phyloP scores from a whole-genome alignment of 2,113 vertebrate species.

The Hyperoodon ampullatus region DNA sequence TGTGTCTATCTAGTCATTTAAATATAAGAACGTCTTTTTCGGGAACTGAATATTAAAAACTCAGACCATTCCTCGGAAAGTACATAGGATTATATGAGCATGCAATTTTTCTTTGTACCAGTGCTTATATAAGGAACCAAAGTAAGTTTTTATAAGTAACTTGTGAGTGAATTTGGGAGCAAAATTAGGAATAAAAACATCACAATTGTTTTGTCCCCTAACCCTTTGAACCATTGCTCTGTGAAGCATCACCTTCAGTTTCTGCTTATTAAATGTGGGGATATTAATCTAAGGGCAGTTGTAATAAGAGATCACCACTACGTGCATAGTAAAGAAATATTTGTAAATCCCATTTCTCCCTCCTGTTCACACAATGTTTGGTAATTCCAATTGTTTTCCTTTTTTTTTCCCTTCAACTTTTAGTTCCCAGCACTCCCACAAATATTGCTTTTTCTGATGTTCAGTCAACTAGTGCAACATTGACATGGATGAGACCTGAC shows the following conservation, averaged over 20 bases:
- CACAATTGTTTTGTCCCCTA: background rate
- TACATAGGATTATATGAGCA: background rate
- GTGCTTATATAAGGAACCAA: background rate
- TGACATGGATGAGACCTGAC: constrained; percentile 91
- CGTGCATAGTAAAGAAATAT: background rate
- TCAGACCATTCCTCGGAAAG: background rate
- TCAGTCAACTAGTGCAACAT: constrained; percentile 90
- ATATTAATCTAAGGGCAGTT: background rate
- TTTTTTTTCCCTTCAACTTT: constrained; percentile 66
- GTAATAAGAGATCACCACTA: background rate
- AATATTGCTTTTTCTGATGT: constrained; percentile 87
- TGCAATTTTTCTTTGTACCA: background rate
- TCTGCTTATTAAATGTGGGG: background rate
- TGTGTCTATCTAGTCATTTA: background rate
- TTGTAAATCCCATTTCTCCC: background rate
- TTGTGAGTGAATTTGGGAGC: background rate
- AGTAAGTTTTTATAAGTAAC: background rate
- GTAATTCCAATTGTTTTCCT: background rate
- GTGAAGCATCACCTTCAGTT: background rate
- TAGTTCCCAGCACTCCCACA: constrained; percentile 92
- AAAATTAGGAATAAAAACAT: background rate
- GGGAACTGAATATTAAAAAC: background rate
- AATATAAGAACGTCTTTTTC: background rate
- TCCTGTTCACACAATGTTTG: background rate
- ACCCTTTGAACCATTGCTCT: background rate